Conservation (phyloP, 2,888 invertebrate genomes). For the Cryptocheilus praepositus region DNA sequence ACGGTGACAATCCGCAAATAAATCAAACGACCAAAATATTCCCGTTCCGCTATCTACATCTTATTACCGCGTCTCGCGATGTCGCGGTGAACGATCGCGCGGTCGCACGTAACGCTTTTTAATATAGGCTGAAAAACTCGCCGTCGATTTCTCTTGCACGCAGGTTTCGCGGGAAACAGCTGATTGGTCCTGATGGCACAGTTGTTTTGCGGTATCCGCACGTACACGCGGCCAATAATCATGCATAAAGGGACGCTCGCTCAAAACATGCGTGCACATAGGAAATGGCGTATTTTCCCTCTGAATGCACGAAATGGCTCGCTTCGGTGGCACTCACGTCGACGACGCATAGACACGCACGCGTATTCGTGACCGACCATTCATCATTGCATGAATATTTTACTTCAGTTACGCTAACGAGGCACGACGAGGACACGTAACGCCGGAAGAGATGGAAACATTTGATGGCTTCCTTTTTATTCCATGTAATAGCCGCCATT, state of each 20-base stretch:
- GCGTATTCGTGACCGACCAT: constrained; percentile 32
- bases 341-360: not conserved
- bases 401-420: constrained; percentile 49
- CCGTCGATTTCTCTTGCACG: no score
- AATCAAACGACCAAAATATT: not conserved
- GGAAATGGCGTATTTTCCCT: not conserved
- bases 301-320: no score
- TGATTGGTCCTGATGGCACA: no score
- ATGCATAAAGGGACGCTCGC: no score
- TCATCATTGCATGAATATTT: constrained; percentile 54
- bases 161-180: not conserved
- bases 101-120: no score
- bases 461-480: constrained; percentile 26
- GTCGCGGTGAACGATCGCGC: no score
- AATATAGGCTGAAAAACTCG: no score
- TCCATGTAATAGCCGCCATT: constrained; percentile 9
- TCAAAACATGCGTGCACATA: not conserved
- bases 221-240: no score
- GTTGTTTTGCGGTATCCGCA: no score
- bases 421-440: constrained; percentile 23
- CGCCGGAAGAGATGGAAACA: constrained; percentile 21
- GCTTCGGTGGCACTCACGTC: no score
- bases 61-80: no score
- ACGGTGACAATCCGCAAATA: not conserved
- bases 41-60: not conserved